phyloP scores from a whole-genome alignment of 2,888 invertebrate species.

The Drosophila birchii region DNA sequence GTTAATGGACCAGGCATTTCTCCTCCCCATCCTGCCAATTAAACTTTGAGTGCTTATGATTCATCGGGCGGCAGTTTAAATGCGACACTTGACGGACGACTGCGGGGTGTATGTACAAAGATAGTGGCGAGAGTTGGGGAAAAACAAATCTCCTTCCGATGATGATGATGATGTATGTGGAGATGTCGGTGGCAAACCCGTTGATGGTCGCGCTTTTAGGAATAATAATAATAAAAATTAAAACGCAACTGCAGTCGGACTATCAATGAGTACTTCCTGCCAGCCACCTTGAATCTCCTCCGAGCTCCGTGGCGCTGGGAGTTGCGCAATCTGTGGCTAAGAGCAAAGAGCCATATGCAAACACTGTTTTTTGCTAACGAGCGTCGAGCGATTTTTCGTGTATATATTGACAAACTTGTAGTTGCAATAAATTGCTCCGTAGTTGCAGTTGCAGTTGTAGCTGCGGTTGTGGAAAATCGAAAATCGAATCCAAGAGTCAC shows the following conservation, averaged over 20 bases:
- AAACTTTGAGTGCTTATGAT: conserved; percentile 27
- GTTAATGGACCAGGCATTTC: conserved; percentile 33
- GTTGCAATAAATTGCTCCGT: conserved; percentile 43
- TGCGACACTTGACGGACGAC: conserved; percentile 16
- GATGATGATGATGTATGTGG: conserved; percentile 15
- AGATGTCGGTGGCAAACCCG: conserved; percentile 10
- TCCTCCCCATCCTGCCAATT: conserved; percentile 27
- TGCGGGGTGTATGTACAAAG: background rate
- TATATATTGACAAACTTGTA: conserved; percentile 51
- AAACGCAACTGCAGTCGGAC: conserved; percentile 52
- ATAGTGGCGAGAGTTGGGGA: conserved; percentile 7
- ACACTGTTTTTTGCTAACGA: conserved; percentile 58
- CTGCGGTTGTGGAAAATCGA: conserved; percentile 36
- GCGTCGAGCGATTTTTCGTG: conserved; percentile 40
- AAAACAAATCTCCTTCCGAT: conserved; percentile 21
- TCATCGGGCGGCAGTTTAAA: conserved; percentile 20
- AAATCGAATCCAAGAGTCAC: conserved; percentile 23
- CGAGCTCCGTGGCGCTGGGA: conserved; percentile 9
- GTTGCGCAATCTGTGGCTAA: conserved; percentile 53
- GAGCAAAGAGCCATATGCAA: conserved; percentile 57
- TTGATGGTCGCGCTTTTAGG: conserved; percentile 18
- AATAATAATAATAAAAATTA: conserved; percentile 45
- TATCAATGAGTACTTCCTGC: conserved; percentile 52
- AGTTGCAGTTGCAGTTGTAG: conserved; percentile 11
- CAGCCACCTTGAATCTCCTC: conserved; percentile 57